phyloP scores from a whole-genome alignment of 2,113 vertebrate genomes.

The Atherinomorus stipes region DNA sequence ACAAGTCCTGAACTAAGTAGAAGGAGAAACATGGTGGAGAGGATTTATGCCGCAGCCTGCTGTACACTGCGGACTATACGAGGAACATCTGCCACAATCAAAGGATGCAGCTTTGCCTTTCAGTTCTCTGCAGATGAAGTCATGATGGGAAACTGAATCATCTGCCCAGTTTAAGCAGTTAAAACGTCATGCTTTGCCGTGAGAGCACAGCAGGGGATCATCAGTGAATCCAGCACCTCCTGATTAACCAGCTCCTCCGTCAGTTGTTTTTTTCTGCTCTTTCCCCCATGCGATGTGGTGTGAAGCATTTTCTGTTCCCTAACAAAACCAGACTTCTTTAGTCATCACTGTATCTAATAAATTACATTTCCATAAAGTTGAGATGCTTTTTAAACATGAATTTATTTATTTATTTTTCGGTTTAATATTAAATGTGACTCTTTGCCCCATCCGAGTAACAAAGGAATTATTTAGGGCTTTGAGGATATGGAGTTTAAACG shows the following conservation, averaged over 20 bases:
- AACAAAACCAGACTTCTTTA: background rate
- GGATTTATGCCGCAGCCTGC: slow-evolving; percentile 68
- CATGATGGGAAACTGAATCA: slow-evolving; percentile 9
- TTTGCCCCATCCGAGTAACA: too few species aligned
- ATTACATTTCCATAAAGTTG: too few species aligned
- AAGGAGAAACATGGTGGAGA: slow-evolving; percentile 28
- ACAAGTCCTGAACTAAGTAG: slow-evolving; percentile 54
- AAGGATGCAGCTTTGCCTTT: slow-evolving; percentile 49
- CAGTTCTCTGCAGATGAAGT: slow-evolving; percentile 47
- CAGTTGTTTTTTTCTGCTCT: background rate
- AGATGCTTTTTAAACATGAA: too few species aligned
- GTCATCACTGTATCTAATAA: background rate
- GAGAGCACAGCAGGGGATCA: slow-evolving; percentile 13
- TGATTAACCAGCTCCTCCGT: slow-evolving; percentile 9
- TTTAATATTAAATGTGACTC: too few species aligned
- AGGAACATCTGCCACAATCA: slow-evolving; percentile 68
- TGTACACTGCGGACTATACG: slow-evolving; percentile 61
- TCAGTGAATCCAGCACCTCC: background rate
- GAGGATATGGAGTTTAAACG: too few species aligned
- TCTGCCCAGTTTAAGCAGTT: background rate
- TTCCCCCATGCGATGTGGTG: background rate
- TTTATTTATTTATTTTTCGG: too few species aligned
- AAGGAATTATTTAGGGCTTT: too few species aligned
- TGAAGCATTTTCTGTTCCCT: background rate
- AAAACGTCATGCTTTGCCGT: background rate